These are phyloP conservation scores for Drosophila persimilis DNA, from an alignment of 1,140 invertebrate genomes.

Conservation along the genomic window DNA sequence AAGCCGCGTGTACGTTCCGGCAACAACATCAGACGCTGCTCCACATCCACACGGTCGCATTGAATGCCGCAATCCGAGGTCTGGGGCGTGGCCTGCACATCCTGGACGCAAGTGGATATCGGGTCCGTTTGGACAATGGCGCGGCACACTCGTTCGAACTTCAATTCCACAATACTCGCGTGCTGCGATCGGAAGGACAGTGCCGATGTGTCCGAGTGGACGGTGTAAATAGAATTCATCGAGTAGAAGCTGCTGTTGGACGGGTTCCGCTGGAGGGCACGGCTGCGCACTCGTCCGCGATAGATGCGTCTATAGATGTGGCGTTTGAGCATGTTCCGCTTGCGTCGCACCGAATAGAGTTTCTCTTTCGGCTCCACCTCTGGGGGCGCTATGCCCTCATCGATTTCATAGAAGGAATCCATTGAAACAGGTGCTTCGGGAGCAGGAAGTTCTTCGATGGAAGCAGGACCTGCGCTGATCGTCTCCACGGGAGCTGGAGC, in stretches of 20 bases:
- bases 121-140: conserved; percentile 44
- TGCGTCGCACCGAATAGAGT: not conserved
- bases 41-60: conserved; percentile 50
- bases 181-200: conserved; percentile 20
- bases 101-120: conserved; percentile 6
- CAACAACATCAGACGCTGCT: conserved; percentile 50
- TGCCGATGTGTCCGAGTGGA: conserved; percentile 7
- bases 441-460: too few species aligned
- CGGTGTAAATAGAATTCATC: conserved; percentile 32
- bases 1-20: conserved; percentile 51
- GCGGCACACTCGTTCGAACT: not conserved
- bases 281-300: conserved; percentile 34
- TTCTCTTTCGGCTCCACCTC: not conserved
- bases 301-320: conserved; percentile 39
- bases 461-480: too few species aligned
- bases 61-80: conserved; percentile 48
- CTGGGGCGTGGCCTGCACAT: conserved; percentile 18
- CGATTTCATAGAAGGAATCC: too few species aligned
- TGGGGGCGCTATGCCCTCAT: not conserved
- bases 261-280: conserved; percentile 15
- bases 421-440: too few species aligned
- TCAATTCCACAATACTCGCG: not conserved
- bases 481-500: too few species aligned
- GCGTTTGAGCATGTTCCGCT: conserved; percentile 31
- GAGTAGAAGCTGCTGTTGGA: conserved; percentile 64